Evolutionary conservation across 2,113 vertebrate genomes (phyloP), one percentile per base, ranked within the genome.

Genomic region (Garra rufa): DNA sequence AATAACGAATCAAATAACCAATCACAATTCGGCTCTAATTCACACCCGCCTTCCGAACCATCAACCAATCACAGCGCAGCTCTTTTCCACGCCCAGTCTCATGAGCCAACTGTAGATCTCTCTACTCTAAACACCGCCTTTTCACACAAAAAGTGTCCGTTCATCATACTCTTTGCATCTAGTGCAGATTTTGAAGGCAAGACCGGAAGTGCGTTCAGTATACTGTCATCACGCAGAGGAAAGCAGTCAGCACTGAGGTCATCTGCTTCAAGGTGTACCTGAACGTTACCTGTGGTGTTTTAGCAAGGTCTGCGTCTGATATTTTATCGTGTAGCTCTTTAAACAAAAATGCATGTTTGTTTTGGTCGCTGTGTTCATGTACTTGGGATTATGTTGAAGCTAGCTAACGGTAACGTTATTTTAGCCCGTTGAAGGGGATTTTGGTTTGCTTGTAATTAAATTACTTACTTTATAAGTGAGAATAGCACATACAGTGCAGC

Each of bases 241-340:
- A 43, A 13, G 48, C 28, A 50, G 81, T 65, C 55, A 76, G 82
- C 17, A 4, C 59, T 48, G 87, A 90, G 87, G 85, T 90, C 90
- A 83, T 81, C 30, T 50, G 55, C 38, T 74, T 67, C 21, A 34
- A 65, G 59, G 13, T 28, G 55, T 3, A 34, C 57, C 70, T 78
- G 74, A 70, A 57, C 75, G n/a, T 76, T 61, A 46, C 59, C 61
- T 67, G 59, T 71, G 26, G 30, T 71, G 6, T 61, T 69, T 5
- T 8, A 77, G 13, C 48, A 8, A 76, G 76, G 85, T 89, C 61
- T 80, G 82, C 81, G 26, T 41, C 57, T 3, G 1, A 4, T 19
- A 30, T 50, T 44, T 75, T 10, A 50, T 9, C 19, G 8, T 19
- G 19, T 5, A 9, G 44, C 14, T 10, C 28, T 26, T 30, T 13